Base-by-base conservation (phyloP, 2,888 invertebrate genomes). In the Lepas anatifera region DNA sequence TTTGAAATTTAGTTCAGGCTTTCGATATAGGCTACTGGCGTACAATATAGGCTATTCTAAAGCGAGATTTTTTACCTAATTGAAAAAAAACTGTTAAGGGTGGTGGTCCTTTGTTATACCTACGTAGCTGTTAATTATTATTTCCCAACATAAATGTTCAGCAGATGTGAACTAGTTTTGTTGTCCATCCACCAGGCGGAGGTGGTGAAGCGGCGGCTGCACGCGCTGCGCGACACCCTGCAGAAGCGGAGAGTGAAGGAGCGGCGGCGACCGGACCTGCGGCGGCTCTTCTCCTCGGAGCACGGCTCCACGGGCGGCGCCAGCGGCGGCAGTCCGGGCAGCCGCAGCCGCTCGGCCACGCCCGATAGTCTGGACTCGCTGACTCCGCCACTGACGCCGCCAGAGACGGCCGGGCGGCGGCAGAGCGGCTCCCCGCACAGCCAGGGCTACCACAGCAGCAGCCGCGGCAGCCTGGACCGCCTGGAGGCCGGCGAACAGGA, bases 301-400 rank as follows among this genome's bases (percentile, higher is more conserved):
- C 79, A 90, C 92, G n/a, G n/a, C n/a, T n/a, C n/a, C n/a, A n/a
- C n/a, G n/a, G n/a, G n/a, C n/a, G n/a, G n/a, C n/a, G n/a, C n/a
- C n/a, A n/a, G n/a, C n/a, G 29, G n/a, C 39, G 66, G 11, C 25
- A 41, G 89, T 74, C 90, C 90, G 78, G 90, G 80, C 64, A 73
- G 74, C 13, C 67, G 74, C 43, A 75, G 74, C 74, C 87, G 92
- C 74, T 92, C 91, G 79, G 92, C 91, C 74, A 92, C 92, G 70
- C 92, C 92, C 41, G 92, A 92, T 82, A 92, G 92, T 46, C 81
- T 92, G 78, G 92, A 92, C 81, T 91, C 91, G 86, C 73, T 86
- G 85, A 74, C 86, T 82, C 78, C 78, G 25, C 78, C 78, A 71
- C 79, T 77, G 71, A 74, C 74, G 7, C 80, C 81, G 29, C 80